A percentile compares a stretch with the other conserved stretches of the same genome.
phyloP scores from a whole-genome alignment of 2,113 vertebrate species.

The Apistogramma diplotaenia region DNA sequence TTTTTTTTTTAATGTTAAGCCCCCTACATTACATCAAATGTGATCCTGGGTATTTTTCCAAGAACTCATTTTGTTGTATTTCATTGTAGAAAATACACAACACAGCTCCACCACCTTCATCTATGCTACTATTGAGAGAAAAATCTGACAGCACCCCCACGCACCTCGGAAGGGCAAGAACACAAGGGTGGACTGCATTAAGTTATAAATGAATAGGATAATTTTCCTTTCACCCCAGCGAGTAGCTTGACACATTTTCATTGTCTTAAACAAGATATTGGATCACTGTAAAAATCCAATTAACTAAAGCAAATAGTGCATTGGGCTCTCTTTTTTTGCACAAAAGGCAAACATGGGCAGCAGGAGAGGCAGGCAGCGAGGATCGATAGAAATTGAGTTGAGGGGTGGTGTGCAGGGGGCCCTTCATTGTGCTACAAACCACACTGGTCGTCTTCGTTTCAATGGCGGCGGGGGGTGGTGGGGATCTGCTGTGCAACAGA shows the following conservation, averaged over 20 bases:
- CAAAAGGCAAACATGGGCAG: constrained; percentile 48
- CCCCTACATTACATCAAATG: constrained; percentile 11
- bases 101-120: not conserved
- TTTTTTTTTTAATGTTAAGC: not conserved
- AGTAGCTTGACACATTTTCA: constrained; percentile 63
- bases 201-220: constrained; percentile 58
- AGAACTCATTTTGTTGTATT: not conserved
- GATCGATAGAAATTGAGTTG: constrained; percentile 77
- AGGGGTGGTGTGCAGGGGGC: constrained; percentile 55
- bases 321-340: constrained; percentile 18
- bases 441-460: constrained; percentile 65
- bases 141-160: not conserved
- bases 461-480: constrained; percentile 42
- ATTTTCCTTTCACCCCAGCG: constrained; percentile 44
- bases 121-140: not conserved
- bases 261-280: constrained; percentile 63
- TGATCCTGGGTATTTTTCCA: constrained; percentile 21
- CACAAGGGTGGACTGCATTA: constrained; percentile 36
- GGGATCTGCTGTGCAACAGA: constrained; percentile 43
- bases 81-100: not conserved
- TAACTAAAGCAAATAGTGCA: constrained; percentile 62
- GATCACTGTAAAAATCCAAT: constrained; percentile 69
- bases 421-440: constrained; percentile 70
- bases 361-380: constrained; percentile 48
- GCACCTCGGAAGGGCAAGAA: not conserved